Evolutionary conservation across 2,797 vertebrate species (phyloP), one percentile per base, ranked within the genome.

Genomic region (Coendou prehensilis): DNA sequence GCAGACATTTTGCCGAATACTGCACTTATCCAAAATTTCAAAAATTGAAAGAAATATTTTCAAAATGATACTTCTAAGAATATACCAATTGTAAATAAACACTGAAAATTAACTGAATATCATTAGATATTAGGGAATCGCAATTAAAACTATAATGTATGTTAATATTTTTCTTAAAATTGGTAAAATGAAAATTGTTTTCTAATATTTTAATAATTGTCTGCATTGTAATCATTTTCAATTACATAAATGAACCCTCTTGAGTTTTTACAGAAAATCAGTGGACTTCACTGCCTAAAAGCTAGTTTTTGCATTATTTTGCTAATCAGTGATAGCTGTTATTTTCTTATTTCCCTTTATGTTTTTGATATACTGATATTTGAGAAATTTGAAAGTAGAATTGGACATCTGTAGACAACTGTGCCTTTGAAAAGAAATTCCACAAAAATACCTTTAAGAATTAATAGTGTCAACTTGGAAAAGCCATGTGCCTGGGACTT

Each of bases 151-250:
- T 56, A 8, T 26, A 28, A 28, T 28, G 18, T 92, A 87, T 23
- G n/a, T 84, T 28, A 75, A 26, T 80, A 17, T 76, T 78, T 92
- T 79, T 5, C 10, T 76, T 81, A 86, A 83, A 30, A 17, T 28
- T 80, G 41, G 1, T 56, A 28, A 37, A 83, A 63, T 22, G 18
- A 63, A 93, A 92, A 94, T 37, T 20, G 90, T 61, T 87, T 80
- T 90, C 6, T 23, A 78, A 6, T 18, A 82, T 87, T 95, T 96
- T 92, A 81, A 78, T 41, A 18, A 94, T 81, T 91, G 33, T 87
- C 50, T 69, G 18, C 4, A 79, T 69, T 91, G 1, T 52, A 33
- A 76, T 50, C 26, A 52, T 90, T 95, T 87, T 90, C 37, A 94
- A 6, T 86, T 56, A 85, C 61, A 67, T 75, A 87, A 80, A 76